Conservation (phyloP, 1,140 invertebrate species). For the Pseudomyrmex sp. region DNA sequence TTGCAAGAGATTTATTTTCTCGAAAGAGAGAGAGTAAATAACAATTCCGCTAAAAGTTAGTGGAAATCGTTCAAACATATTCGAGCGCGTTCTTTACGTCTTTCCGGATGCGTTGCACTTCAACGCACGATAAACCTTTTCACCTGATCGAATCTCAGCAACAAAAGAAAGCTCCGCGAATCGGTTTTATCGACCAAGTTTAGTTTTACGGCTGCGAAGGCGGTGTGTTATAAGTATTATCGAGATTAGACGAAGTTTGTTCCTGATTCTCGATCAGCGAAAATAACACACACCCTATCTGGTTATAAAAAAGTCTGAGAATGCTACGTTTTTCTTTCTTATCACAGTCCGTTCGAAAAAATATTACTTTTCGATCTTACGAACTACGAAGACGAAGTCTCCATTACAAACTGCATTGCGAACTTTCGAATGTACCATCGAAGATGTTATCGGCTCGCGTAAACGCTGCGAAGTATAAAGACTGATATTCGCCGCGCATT, state of each 20-base stretch:
- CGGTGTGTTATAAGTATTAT: constrained; percentile 48
- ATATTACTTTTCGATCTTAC: background rate
- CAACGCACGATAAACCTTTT: background rate
- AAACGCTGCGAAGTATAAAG: constrained; percentile 4
- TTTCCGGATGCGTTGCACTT: background rate
- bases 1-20: background rate
- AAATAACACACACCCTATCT: constrained; percentile 21
- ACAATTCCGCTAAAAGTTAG: background rate
- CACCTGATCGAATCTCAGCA: constrained; percentile 22
- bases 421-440: constrained; percentile 3
- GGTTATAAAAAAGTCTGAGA: background rate
- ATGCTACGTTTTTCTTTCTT: background rate
- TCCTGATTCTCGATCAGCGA: constrained; percentile 33
- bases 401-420: background rate
- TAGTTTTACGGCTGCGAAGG: constrained; percentile 41
- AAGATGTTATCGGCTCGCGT: constrained; percentile 29
- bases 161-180: constrained; percentile 26
- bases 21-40: background rate
- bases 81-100: background rate
- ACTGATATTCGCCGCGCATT: constrained; percentile 21
- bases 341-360: background rate
- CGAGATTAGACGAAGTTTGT: constrained; percentile 47
- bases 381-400: too few relatives aligned
- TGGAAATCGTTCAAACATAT: background rate
- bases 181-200: constrained; percentile 30